Conservation (phyloP, 2,888 invertebrate genomes). For the Pandemis heparana region DNA sequence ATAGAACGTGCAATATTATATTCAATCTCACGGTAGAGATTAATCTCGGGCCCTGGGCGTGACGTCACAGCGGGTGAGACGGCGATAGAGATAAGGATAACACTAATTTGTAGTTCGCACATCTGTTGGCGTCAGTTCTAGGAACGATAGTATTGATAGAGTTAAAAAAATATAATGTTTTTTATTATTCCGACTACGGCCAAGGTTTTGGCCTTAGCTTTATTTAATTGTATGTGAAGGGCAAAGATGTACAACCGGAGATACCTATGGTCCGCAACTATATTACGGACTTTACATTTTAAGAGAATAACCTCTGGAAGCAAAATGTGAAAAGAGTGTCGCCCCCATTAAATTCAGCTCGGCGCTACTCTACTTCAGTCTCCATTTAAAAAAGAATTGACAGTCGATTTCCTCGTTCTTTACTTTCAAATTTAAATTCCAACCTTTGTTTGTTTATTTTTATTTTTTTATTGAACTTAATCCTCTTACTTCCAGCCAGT, state of each 20-base stretch:
- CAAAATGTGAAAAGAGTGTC: too few relatives aligned
- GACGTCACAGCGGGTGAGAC: constrained; percentile 45
- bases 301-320: too few relatives aligned
- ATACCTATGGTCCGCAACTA: not conserved
- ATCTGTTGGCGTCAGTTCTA: constrained; percentile 48
- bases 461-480: not conserved
- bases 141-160: not conserved
- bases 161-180: not conserved
- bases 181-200: not conserved
- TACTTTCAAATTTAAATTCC: not conserved
- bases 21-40: not conserved
- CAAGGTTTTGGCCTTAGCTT: not conserved
- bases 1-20: too few relatives aligned
- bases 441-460: not conserved
- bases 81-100: constrained; percentile 52
- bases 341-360: not conserved
- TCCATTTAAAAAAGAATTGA: not conserved
- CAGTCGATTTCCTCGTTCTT: not conserved
- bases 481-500: not conserved
- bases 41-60: constrained; percentile 21
- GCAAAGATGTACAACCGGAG: not conserved
- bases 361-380: not conserved
- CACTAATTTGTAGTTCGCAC: constrained; percentile 39
- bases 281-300: too few relatives aligned
- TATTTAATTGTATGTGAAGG: not conserved